Evolutionary conservation across 2,797 vertebrate genomes (phyloP).

Genomic region (Nyctalus aviator): DNA sequence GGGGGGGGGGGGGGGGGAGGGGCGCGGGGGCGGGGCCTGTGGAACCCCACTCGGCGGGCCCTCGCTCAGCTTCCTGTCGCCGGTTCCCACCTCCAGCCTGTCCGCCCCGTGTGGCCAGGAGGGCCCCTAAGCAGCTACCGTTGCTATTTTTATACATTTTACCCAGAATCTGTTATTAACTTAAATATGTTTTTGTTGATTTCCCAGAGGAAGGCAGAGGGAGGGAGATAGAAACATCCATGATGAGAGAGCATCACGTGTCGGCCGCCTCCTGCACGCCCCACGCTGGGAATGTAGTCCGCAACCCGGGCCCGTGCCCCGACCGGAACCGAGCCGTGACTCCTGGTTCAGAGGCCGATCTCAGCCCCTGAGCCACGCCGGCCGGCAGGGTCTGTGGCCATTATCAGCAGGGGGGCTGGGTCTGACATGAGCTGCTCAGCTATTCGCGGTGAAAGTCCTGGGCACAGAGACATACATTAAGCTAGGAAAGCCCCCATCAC

Average conservation of each 20-base stretch:
- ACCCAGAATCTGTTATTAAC: background rate
- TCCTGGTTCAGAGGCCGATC: too few species aligned
- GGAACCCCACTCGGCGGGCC: fast-evolving
- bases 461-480: fast-evolving
- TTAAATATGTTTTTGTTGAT: too few species aligned
- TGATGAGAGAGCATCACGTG: too few species aligned
- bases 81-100: background rate
- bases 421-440: background rate
- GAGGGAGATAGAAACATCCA: too few species aligned
- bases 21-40: fast-evolving
- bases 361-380: fast-evolving
- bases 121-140: fast-evolving
- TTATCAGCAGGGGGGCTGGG: background rate
- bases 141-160: fast-evolving
- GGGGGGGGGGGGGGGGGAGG: fast-evolving
- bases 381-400: too few species aligned
- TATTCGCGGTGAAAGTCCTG: fast-evolving
- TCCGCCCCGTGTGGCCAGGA: too few species aligned
- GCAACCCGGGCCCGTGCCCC: too few species aligned
- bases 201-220: too few species aligned
- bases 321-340: too few species aligned
- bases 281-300: too few species aligned
- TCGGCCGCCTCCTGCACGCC: too few species aligned
- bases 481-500: background rate
- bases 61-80: fast-evolving